phyloP scores from a whole-genome alignment of 2,888 invertebrate genomes.

The Pasiphila rectangulata region DNA sequence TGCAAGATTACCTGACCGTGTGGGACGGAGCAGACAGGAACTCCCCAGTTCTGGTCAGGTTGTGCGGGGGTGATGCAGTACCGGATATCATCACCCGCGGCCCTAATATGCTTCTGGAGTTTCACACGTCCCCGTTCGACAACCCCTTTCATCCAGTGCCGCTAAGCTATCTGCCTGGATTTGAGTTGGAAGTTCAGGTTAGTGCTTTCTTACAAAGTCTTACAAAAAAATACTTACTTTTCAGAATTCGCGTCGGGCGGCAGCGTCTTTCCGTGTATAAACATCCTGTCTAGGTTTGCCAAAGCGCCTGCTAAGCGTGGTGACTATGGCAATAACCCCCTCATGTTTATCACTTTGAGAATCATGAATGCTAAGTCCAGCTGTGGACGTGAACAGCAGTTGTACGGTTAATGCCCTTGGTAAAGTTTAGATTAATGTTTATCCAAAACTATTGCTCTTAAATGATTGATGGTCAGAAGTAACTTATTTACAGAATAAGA shows the following conservation, averaged over 20 bases:
- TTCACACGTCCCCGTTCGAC: slow-evolving; percentile 90
- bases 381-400: too few species aligned
- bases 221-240: too few species aligned
- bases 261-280: too few species aligned
- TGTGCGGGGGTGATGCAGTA: slow-evolving; percentile 91
- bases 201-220: slow-evolving; percentile 34
- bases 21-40: slow-evolving; percentile 87
- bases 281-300: too few species aligned
- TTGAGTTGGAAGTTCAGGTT: slow-evolving; percentile 91
- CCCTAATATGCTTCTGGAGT: slow-evolving; percentile 88
- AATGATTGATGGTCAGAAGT: slow-evolving; percentile 33
- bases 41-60: slow-evolving; percentile 86
- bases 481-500: slow-evolving; percentile 32
- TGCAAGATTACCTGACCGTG: slow-evolving; percentile 90
- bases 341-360: too few species aligned
- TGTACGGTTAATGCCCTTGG: slow-evolving; percentile 23
- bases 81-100: slow-evolving; percentile 90
- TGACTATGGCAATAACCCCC: too few species aligned
- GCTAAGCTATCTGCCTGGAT: slow-evolving; percentile 88
- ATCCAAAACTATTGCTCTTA: slow-evolving; percentile 23
- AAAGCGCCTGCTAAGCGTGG: too few species aligned
- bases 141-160: slow-evolving; percentile 91
- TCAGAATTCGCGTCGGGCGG: too few species aligned
- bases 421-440: slow-evolving; percentile 24
- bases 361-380: too few species aligned